Evolutionary conservation across 1,140 invertebrate genomes (phyloP), one percentile per base, ranked within the genome.

Genomic region (Rhagoletis zephyria): DNA sequence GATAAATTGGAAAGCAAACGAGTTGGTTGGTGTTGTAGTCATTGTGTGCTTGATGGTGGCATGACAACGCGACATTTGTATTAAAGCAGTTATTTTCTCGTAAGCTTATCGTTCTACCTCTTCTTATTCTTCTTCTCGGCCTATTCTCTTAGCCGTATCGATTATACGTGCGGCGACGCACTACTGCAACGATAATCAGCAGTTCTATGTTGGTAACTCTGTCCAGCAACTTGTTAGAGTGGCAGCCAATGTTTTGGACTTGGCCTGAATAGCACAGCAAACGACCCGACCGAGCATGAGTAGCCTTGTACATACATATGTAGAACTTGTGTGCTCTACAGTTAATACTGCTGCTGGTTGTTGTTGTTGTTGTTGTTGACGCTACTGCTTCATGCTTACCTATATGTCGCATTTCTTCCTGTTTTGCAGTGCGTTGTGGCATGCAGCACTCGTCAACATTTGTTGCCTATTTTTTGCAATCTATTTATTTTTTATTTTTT

Each of bases 181-280:
- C 6, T 9, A 56, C 74, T 81, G 7, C 61, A 12, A 14, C 61
- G 7, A 63, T 56, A 12, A 81, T 81, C 74, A 77, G 74, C n/a
- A 7, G 6, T 77, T 51, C 45, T 81, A 3, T 56, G 16, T n/a
- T 48, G 16, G 74, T 48, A 56, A 74, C 67, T 74, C 56, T 81
- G 74, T n/a, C 48, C 16, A 7, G 19, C 19, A 81, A 56, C 74
- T 59, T 30, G 74, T 81, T 56, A 42, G 74, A 16, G 16, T 56
- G 12, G 67, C 64, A 9, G 64, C n/a, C 64, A 7, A 10, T 14
- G 12, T 63, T 81, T 56, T 81, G 74, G 74, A 56, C 74, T 81
- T 81, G 74, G 74, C 74, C 74, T 81, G 74, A 81, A 81, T 81
- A 81, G 74, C 16, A 42, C 67, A 45, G 5, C 67, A 48, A 74